Conservation (phyloP, 2,113 vertebrate genomes). For the Cephalopholis sonnerati region DNA sequence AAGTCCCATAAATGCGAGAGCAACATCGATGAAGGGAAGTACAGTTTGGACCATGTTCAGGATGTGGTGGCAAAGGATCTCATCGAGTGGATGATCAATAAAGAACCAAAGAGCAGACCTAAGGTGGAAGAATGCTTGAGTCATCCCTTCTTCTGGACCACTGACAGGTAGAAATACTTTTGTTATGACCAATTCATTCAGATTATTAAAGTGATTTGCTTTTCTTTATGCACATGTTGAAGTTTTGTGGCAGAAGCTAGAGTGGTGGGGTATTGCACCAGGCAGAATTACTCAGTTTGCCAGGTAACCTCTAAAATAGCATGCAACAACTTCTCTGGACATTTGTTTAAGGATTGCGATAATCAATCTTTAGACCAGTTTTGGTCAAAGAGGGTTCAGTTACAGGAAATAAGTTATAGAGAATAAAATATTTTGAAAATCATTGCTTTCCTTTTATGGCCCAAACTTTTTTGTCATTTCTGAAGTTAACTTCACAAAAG, state of each 20-base stretch:
- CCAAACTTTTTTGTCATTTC: too few relatives aligned
- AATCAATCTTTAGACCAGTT: too few relatives aligned
- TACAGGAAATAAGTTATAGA: too few relatives aligned
- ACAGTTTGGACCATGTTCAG: conserved; percentile 70
- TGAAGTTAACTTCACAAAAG: too few relatives aligned
- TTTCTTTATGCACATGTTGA: neutral
- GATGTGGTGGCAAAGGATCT: conserved; percentile 76
- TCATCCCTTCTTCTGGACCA: conserved; percentile 80
- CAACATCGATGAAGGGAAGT: conserved; percentile 65
- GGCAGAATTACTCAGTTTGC: too few relatives aligned
- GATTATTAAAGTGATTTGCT: neutral
- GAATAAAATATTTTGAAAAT: too few relatives aligned
- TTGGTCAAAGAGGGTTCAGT: too few relatives aligned
- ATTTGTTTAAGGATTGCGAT: too few relatives aligned
- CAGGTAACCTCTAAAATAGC: too few relatives aligned
- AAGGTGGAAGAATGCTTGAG: conserved; percentile 65
- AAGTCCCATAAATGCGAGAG: conserved; percentile 32
- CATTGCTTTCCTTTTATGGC: too few relatives aligned
- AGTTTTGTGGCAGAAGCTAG: neutral
- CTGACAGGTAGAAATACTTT: conserved; percentile 41
- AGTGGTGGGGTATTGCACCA: too few relatives aligned
- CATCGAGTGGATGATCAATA: conserved; percentile 72
- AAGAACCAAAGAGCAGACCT: conserved; percentile 64
- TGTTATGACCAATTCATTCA: neutral
- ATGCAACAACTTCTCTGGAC: too few relatives aligned